These are phyloP conservation scores for Epirrhoe alternata DNA, from an alignment of 2,888 invertebrate genomes.

Conservation along the genomic window DNA sequence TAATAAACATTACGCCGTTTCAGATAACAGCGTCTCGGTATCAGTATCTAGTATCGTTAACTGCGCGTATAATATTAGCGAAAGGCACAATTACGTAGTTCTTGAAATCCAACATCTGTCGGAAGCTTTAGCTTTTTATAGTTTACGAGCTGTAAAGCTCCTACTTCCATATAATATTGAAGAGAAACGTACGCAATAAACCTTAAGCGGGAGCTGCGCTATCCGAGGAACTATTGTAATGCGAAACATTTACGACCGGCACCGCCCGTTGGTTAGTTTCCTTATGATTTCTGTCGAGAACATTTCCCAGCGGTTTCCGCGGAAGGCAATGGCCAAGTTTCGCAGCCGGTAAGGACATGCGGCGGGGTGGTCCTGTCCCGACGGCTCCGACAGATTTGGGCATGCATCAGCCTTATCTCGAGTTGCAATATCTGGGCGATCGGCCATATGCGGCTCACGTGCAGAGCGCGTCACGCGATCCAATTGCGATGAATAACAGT, in stretches of 20 bases:
- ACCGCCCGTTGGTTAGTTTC: slow-evolving; percentile 38
- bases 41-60: slow-evolving; percentile 33
- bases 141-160: slow-evolving; percentile 55
- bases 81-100: slow-evolving; percentile 48
- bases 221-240: slow-evolving; percentile 58
- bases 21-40: slow-evolving; percentile 36
- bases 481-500: slow-evolving; percentile 60
- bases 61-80: slow-evolving; percentile 51
- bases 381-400: slow-evolving; percentile 49
- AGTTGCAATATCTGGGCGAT: slow-evolving; percentile 48
- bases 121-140: slow-evolving; percentile 63
- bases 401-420: slow-evolving; percentile 51
- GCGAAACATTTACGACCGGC: slow-evolving; percentile 54
- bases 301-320: slow-evolving; percentile 26
- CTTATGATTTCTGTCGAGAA: slow-evolving; percentile 21
- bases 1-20: slow-evolving; percentile 35
- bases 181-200: slow-evolving; percentile 57
- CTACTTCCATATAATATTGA: slow-evolving; percentile 53
- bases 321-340: slow-evolving; percentile 30
- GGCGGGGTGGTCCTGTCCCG: slow-evolving; percentile 43
- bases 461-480: slow-evolving; percentile 47
- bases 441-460: slow-evolving; percentile 56
- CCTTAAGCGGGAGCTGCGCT: slow-evolving; percentile 55
- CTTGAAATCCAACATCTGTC: slow-evolving; percentile 60
- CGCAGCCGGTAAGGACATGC: slow-evolving; percentile 40